Conservation (phyloP, 1,140 invertebrate species). For the Ceratitis capitata region DNA sequence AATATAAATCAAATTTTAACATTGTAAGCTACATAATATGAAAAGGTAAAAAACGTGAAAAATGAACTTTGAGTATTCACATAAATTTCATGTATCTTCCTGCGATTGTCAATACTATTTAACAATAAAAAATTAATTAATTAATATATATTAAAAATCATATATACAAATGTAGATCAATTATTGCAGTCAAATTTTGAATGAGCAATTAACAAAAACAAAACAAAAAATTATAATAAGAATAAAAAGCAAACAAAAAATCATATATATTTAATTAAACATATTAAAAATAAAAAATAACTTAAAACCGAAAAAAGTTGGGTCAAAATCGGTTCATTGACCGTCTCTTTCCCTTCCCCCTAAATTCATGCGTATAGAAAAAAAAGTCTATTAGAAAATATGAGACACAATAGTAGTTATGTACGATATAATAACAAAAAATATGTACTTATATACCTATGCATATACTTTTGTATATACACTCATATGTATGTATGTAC, state of each 20-base stretch:
- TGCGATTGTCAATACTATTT: slow-evolving; percentile 28
- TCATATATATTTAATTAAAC: not conserved
- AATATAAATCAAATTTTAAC: not conserved
- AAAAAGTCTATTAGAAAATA: not conserved
- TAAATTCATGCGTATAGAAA: not conserved
- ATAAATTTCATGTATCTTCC: slow-evolving; percentile 32
- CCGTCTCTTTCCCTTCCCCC: no score
- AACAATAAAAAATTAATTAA: not conserved
- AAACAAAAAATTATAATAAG: slow-evolving; percentile 1
- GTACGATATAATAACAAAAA: not conserved
- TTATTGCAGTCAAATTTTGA: not conserved
- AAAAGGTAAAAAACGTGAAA: slow-evolving; percentile 1
- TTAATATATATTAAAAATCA: not conserved
- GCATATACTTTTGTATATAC: not conserved
- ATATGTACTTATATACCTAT: slow-evolving; percentile 21
- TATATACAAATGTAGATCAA: not conserved
- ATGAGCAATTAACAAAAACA: no score
- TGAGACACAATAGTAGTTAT: slow-evolving; percentile 1
- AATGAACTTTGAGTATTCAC: slow-evolving; percentile 13
- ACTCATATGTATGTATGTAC: slow-evolving; percentile 2
- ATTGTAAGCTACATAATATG: not conserved
- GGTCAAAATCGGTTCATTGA: no score
- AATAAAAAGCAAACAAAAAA: no score
- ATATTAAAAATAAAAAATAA: not conserved
- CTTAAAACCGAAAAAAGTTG: not conserved